phyloP scores from a whole-genome alignment of 2,113 vertebrate genomes.

The Cebidichthys violaceus region DNA sequence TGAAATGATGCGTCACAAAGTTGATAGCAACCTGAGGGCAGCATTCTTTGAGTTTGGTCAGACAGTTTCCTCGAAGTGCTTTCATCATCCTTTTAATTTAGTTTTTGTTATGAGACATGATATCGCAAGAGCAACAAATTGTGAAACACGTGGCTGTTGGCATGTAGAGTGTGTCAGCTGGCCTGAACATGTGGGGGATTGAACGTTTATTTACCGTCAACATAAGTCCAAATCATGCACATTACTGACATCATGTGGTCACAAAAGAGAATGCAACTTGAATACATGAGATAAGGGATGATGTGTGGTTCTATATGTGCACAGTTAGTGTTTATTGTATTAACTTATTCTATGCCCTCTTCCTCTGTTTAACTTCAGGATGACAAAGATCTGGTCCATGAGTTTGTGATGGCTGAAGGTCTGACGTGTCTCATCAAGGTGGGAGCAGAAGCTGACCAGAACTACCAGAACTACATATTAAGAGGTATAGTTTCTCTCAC shows the following conservation, averaged over 20 bases:
- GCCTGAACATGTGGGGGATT: background rate
- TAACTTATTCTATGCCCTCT: background rate
- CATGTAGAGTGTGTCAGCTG: slow-evolving; percentile 21
- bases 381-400: slow-evolving; percentile 98
- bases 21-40: background rate
- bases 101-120: background rate
- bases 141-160: background rate
- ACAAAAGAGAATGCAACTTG: background rate
- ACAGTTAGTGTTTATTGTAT: background rate
- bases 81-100: background rate
- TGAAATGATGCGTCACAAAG: background rate
- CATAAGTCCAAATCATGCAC: slow-evolving; percentile 7
- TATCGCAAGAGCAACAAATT: slow-evolving; percentile 2
- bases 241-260: slow-evolving; percentile 66
- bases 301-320: background rate
- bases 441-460: slow-evolving; percentile 95
- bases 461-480: slow-evolving; percentile 98
- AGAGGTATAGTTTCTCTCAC: slow-evolving; percentile 84
- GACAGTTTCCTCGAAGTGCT: background rate
- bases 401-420: slow-evolving; percentile 95
- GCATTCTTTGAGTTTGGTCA: background rate
- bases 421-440: slow-evolving; percentile 97
- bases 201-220: background rate
- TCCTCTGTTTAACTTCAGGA: slow-evolving; percentile 82
- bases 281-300: background rate